phyloP scores from a whole-genome alignment of 37 sponge, comb jelly and placozoan species.

The Diacarnus erythraeanus region DNA sequence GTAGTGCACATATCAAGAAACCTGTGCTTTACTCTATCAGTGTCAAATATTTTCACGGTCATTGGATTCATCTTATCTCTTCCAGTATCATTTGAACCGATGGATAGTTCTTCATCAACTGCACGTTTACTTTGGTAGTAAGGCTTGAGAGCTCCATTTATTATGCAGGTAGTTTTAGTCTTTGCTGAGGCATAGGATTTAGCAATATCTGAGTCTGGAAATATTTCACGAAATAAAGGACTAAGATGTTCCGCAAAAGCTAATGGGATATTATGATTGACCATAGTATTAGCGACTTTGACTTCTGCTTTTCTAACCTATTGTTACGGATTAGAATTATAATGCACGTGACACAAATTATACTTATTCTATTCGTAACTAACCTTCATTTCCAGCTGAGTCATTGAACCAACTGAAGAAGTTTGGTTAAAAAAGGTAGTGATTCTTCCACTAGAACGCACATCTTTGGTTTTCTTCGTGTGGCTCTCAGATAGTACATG shows the following conservation, averaged over 20 bases:
- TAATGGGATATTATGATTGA: conserved; percentile 30
- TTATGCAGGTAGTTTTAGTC: conserved; percentile 56
- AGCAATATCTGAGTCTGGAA: conserved; percentile 35
- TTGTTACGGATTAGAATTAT: not conserved
- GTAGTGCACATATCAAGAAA: not conserved
- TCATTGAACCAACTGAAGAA: too few relatives aligned
- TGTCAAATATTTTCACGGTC: conserved; percentile 43
- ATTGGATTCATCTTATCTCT: too few relatives aligned
- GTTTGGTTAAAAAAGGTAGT: too few relatives aligned
- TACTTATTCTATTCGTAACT: too few relatives aligned
- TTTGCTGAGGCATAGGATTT: conserved; percentile 32
- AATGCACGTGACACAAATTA: not conserved
- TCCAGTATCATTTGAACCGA: conserved; percentile 20
- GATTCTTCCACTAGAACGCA: not conserved
- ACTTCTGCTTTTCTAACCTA: conserved; percentile 45
- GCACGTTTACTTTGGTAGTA: conserved; percentile 13
- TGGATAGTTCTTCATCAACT: conserved; percentile 1
- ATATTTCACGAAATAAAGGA: too few relatives aligned
- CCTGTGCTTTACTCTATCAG: conserved; percentile 7
- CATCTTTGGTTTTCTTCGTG: not conserved
- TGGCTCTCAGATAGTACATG: conserved; percentile 2
- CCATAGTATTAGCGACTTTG: conserved; percentile 33
- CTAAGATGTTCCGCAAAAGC: too few relatives aligned
- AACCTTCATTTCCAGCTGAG: too few relatives aligned
- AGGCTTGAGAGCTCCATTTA: conserved; percentile 45